Percentiles rank a stretch among this genome's conserved stretches.
Evolutionary conservation across 2,888 invertebrate genomes (phyloP).

Genomic region (Acleris holmiana): DNA sequence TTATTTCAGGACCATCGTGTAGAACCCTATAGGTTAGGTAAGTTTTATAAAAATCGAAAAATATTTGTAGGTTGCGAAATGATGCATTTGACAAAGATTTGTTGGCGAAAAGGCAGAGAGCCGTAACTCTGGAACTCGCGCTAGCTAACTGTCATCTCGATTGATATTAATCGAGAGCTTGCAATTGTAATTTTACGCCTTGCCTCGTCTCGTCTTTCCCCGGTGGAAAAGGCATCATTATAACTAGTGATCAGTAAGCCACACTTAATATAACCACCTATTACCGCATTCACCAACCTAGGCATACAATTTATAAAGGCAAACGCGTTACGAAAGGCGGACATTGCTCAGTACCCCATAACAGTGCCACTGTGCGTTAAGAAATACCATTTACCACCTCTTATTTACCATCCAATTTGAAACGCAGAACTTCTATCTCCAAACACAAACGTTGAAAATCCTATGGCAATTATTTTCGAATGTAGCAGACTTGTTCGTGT

Average conservation of each 20-base stretch:
- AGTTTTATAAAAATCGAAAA: no score
- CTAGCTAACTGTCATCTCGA: no score
- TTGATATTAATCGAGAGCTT: no score
- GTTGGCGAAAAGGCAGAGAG: no score
- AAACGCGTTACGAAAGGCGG: conserved; percentile 51
- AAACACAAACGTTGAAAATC: neutral
- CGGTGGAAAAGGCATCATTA: no score
- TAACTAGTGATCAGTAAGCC: conserved; percentile 16
- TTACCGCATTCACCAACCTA: conserved; percentile 7
- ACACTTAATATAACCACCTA: conserved; percentile 17
- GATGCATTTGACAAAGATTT: no score
- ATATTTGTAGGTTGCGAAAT: no score
- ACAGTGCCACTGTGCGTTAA: conserved; percentile 45
- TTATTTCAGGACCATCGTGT: no score
- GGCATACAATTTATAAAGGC: conserved; percentile 47
- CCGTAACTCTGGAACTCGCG: no score
- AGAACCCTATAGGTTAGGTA: no score
- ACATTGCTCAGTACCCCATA: conserved; percentile 51
- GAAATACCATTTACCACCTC: conserved; percentile 44
- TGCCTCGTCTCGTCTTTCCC: no score
- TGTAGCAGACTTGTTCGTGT: neutral
- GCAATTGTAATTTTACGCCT: no score
- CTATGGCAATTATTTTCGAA: neutral
- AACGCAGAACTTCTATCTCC: neutral
- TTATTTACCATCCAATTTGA: neutral